phyloP scores from a whole-genome alignment of 2,113 vertebrate species.

The Lepus timidus region DNA sequence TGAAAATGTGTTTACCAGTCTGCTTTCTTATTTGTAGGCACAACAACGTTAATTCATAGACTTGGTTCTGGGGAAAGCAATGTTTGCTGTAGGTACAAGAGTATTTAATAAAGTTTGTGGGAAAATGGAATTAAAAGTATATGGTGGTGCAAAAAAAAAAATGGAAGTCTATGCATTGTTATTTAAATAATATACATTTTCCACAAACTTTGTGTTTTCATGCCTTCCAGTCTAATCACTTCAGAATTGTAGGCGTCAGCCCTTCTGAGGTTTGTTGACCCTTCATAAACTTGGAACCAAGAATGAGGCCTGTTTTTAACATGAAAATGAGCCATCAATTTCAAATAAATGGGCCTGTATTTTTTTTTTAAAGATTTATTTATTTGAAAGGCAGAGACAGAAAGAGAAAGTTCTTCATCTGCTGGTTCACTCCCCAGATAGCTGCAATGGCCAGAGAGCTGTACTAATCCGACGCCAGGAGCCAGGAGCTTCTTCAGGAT shows the following conservation, averaged over 20 bases:
- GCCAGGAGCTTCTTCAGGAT: too few relatives aligned
- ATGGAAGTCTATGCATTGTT: too few relatives aligned
- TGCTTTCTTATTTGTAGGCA: not conserved
- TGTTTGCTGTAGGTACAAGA: not conserved
- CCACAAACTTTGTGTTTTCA: too few relatives aligned
- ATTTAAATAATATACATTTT: too few relatives aligned
- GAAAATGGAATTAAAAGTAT: too few relatives aligned
- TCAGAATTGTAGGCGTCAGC: constrained; percentile 2
- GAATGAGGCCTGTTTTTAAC: constrained; percentile 13
- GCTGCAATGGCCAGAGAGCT: too few relatives aligned
- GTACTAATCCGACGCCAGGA: too few relatives aligned
- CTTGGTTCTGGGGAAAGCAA: not conserved
- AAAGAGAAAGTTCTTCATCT: too few relatives aligned
- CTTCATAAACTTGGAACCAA: constrained; percentile 29
- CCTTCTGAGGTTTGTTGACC: constrained; percentile 19
- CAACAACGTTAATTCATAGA: not conserved
- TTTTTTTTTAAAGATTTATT: not conserved
- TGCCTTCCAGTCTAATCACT: not conserved
- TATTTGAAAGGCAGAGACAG: too few relatives aligned
- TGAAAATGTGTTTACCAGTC: not conserved
- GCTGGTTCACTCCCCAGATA: too few relatives aligned
- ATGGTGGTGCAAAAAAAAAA: too few relatives aligned
- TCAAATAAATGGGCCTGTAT: not conserved
- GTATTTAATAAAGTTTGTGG: too few relatives aligned
- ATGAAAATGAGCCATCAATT: constrained; percentile 5